Conservation (phyloP, 1,140 invertebrate species). For the Hestina assimilis region DNA sequence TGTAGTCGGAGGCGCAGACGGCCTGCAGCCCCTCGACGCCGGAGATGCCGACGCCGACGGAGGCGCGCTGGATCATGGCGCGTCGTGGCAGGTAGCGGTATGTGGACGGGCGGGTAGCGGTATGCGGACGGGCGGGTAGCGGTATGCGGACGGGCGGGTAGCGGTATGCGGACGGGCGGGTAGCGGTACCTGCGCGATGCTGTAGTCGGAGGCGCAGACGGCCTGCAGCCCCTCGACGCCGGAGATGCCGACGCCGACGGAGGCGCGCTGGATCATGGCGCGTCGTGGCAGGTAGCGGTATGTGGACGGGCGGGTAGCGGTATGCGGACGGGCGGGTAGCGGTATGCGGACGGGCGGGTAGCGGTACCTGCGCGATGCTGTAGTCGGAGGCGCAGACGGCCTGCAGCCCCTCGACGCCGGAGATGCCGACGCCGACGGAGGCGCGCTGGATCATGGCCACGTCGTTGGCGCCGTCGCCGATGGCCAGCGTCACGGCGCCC, state of each 20-base stretch:
- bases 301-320: no score
- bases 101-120: no score
- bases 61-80: no score
- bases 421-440: constrained; percentile 97
- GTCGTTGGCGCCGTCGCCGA: constrained; percentile 99
- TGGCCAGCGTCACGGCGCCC: constrained; percentile 94
- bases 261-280: no score
- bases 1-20: not conserved
- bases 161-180: no score
- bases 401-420: constrained; percentile 98
- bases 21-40: constrained; percentile 98
- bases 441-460: constrained; percentile 99
- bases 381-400: constrained; percentile 99
- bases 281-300: no score
- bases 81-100: no score
- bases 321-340: no score
- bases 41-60: no score
- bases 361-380: constrained; percentile 93
- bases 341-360: no score
- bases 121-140: no score
- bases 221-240: constrained; percentile 96
- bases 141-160: no score
- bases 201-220: constrained; percentile 98
- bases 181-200: constrained; percentile 94
- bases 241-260: constrained; percentile 99